These are phyloP conservation scores for Oreotragus oreotragus DNA, from an alignment of 2,113 vertebrate species.

Conservation along the genomic window DNA sequence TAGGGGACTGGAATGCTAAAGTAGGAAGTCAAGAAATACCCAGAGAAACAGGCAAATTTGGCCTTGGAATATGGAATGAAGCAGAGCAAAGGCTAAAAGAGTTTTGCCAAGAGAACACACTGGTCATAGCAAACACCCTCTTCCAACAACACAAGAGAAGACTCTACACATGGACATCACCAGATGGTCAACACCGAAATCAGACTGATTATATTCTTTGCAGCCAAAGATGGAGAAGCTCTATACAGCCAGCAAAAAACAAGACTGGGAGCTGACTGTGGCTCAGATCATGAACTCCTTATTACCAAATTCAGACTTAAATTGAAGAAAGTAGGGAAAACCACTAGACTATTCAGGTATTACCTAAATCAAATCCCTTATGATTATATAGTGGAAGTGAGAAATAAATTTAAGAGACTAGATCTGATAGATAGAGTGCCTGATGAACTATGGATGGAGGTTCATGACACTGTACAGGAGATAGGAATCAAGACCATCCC, in stretches of 20 bases:
- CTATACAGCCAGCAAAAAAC: too few relatives aligned
- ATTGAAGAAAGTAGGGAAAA: background rate
- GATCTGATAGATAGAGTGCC: background rate
- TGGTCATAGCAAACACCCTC: too few relatives aligned
- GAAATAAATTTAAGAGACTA: background rate
- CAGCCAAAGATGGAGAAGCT: too few relatives aligned
- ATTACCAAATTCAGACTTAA: background rate
- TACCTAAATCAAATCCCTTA: background rate
- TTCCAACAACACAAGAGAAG: too few relatives aligned
- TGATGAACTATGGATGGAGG: background rate
- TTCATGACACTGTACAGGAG: background rate
- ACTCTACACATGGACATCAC: too few relatives aligned
- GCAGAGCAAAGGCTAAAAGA: background rate
- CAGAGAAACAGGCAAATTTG: background rate
- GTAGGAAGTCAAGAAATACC: background rate
- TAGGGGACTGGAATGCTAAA: background rate
- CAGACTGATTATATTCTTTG: too few relatives aligned
- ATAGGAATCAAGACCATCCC: background rate
- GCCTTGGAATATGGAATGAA: background rate
- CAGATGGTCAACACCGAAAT: too few relatives aligned
- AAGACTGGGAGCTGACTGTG: background rate
- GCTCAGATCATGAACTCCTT: background rate
- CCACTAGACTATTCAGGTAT: background rate
- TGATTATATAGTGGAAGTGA: background rate
- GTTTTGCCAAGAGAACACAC: background rate